Conservation (phyloP, 1,140 invertebrate genomes). For the Papilio dardanus region DNA sequence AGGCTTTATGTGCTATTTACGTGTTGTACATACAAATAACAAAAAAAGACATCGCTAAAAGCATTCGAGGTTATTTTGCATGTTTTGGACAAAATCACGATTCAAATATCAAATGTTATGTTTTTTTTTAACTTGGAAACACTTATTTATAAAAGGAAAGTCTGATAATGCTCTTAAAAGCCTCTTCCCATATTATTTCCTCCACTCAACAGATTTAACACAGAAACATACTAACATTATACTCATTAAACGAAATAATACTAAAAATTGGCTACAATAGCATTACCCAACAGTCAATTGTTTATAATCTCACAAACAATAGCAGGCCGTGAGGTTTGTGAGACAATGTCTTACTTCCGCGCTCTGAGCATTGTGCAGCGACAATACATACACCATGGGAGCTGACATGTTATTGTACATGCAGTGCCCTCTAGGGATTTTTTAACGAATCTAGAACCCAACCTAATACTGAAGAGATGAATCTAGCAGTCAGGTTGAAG, state of each 20-base stretch:
- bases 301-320: neutral
- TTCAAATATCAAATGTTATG: neutral
- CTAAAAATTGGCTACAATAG: neutral
- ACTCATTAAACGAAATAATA: neutral
- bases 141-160: no score
- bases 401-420: neutral
- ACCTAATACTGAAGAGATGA: no score
- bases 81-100: slow-evolving; percentile 1
- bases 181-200: neutral
- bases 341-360: slow-evolving; percentile 9
- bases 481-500: no score
- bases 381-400: neutral
- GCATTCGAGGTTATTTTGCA: slow-evolving; percentile 22
- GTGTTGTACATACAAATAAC: slow-evolving; percentile 26
- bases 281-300: neutral
- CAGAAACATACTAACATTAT: neutral
- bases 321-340: neutral
- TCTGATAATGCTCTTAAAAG: no score
- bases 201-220: neutral
- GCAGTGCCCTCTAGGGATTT: neutral
- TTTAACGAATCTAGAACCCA: neutral
- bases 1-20: slow-evolving; percentile 38
- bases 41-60: slow-evolving; percentile 32
- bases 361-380: neutral
- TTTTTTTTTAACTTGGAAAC: neutral